Evolutionary conservation across 2,113 vertebrate genomes (phyloP), one percentile per base, ranked within the genome.

Genomic region (Spea bombifrons): DNA sequence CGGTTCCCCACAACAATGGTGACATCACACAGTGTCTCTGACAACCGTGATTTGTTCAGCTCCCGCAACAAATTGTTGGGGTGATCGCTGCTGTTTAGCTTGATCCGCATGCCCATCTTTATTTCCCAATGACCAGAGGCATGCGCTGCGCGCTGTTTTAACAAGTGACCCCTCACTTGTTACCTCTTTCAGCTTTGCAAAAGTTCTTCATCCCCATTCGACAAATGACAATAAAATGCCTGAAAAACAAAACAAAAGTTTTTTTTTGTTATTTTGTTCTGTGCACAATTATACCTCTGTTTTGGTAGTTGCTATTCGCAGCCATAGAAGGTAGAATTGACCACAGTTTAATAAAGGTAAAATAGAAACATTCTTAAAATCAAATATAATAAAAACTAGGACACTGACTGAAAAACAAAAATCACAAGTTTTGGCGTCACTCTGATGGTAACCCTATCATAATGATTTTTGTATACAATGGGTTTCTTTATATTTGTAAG

Each of bases 101-200:
- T 95, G 90, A 99, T 97, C 91, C 96, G 94, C 97, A 99, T 99
- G 87, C 91, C 95, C 92, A 94, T 94, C 84, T 92, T 92, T 74
- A 63, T 9, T 16, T 50, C n/a, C 2, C 46, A 43, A 12, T 55
- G 16, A n/a, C 65, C 53, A 44, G 17, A 49, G 15, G 47, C 13
- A 74, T 44, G 44, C 52, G 30, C 52, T 68, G 65, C 57, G 52
- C 44, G 67, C 57, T 44, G 44, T 5, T 9, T 67, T 80, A 45
- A 80, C 45, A 66, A 50, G 9, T 44, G 71, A 44, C 49, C 43
- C 44, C 66, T 68, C 48, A 80, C 13, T 59, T 65, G 53, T 80
- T 48, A 80, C 17, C 9, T 46, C 63, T 66, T 80, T 65, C 64
- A 68, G 17, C 8, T 49, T 49, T 44, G 45, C 43, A 80, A 63